These are phyloP conservation scores for Danio tinwini DNA, from an alignment of 2,797 vertebrate species.

Conservation along the genomic window DNA sequence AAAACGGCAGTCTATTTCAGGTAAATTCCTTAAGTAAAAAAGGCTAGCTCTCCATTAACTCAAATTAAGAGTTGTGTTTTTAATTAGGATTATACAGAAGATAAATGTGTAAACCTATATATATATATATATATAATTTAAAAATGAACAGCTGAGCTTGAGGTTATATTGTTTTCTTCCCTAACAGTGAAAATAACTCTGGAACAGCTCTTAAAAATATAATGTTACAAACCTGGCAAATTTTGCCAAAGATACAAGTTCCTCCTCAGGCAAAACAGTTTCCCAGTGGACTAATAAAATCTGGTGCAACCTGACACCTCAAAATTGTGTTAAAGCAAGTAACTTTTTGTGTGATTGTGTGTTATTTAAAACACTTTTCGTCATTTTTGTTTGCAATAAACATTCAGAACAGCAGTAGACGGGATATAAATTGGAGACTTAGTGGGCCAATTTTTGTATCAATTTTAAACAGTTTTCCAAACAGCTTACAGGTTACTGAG, in stretches of 20 bases:
- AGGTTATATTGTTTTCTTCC: background rate
- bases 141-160: background rate
- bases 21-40: background rate
- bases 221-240: background rate
- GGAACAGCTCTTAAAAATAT: background rate
- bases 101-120: too few relatives aligned
- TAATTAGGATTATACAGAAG: background rate
- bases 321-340: background rate
- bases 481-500: background rate
- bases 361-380: background rate
- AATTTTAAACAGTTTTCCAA: background rate
- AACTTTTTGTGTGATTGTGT: background rate
- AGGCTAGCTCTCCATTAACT: background rate
- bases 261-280: background rate
- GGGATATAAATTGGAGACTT: background rate
- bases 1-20: background rate
- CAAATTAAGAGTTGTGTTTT: background rate
- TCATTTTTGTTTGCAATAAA: background rate
- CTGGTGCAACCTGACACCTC: background rate
- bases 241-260: background rate
- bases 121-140: too few relatives aligned
- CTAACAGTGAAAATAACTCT: background rate
- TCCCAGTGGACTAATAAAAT: background rate
- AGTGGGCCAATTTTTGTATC: background rate
- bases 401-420: background rate